phyloP scores from a whole-genome alignment of 30 jellyfish, hydroid and myxozoan species.

The Catostylus mosaicus region DNA sequence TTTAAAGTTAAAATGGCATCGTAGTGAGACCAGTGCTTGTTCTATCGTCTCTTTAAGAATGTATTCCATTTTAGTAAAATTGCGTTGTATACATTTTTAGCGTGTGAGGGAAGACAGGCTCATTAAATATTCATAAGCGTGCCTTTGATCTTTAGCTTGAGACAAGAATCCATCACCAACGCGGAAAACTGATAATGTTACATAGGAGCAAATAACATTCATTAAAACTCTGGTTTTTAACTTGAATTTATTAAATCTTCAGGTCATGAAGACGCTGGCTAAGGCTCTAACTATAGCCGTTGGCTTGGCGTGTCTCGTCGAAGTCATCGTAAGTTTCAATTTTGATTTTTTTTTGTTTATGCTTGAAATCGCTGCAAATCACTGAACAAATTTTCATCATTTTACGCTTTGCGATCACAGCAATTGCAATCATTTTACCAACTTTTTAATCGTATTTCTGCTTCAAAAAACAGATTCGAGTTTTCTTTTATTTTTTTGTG shows the following conservation, averaged over 20 bases:
- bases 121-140: slow-evolving; percentile 75
- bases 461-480: too few species aligned
- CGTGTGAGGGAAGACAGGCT: slow-evolving; percentile 77
- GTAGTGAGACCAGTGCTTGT: too few species aligned
- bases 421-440: not conserved
- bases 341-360: slow-evolving; percentile 31
- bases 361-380: slow-evolving; percentile 4
- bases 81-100: slow-evolving; percentile 60
- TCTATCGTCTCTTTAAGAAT: too few species aligned
- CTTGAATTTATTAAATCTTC: not conserved
- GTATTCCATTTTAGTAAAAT: not conserved
- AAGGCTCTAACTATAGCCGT: slow-evolving; percentile 84
- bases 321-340: slow-evolving; percentile 73
- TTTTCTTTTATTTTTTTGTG: too few species aligned
- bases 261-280: slow-evolving; percentile 94
- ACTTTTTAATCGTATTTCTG: too few species aligned
- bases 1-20: too few species aligned
- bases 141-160: slow-evolving; percentile 70
- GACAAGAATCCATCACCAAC: slow-evolving; percentile 7
- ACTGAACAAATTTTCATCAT: not conserved
- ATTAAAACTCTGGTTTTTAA: not conserved
- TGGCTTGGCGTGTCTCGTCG: slow-evolving; percentile 76
- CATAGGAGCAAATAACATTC: slow-evolving; percentile 1
- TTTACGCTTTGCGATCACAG: not conserved
- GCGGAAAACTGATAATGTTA: slow-evolving; percentile 23